Conservation (phyloP, 2,797 vertebrate species). For the Manis pentadactyla region DNA sequence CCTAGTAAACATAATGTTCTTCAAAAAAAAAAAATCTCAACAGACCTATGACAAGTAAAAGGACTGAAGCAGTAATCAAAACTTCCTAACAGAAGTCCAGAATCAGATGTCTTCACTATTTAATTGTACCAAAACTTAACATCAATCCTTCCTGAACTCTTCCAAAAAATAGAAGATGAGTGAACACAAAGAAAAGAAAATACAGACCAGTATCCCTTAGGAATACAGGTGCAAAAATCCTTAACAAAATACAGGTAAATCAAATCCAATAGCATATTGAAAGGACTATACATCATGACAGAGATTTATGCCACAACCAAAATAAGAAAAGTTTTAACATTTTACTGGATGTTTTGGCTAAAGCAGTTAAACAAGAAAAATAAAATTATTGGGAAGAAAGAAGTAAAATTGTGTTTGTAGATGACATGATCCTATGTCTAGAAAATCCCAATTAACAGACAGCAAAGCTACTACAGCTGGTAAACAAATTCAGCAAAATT, state of each 20-base stretch:
- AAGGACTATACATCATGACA: neutral
- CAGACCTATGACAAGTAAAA: neutral
- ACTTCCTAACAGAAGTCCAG: neutral
- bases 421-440: neutral
- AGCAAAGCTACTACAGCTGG: neutral
- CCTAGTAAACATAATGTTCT: no score
- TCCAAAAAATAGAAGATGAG: neutral
- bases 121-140: neutral
- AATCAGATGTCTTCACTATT: neutral
- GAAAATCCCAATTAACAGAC: neutral
- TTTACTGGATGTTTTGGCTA: neutral
- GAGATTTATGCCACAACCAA: neutral
- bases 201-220: neutral
- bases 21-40: neutral
- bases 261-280: neutral
- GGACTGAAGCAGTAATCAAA: neutral
- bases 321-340: neutral
- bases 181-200: neutral
- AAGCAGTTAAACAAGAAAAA: neutral
- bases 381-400: neutral
- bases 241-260: neutral
- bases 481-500: neutral
- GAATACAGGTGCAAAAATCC: neutral
- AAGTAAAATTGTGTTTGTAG: neutral
- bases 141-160: neutral